Base-by-base conservation (phyloP, 1,140 invertebrate species). In the Glomeris maerens region DNA sequence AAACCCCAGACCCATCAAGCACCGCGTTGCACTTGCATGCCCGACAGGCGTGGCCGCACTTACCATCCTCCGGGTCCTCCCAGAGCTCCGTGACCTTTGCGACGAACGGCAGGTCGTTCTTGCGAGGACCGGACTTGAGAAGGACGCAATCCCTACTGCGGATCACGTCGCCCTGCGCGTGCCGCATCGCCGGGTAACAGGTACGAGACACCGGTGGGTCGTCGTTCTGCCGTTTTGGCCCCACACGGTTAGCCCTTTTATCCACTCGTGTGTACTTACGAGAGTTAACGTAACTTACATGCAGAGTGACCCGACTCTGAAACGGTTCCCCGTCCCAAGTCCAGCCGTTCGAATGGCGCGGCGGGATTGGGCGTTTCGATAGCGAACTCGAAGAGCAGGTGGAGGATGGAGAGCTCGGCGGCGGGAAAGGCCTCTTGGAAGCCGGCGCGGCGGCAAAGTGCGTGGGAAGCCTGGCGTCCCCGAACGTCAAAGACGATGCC, bases 51-150 rank as follows among this genome's bases (percentile, higher is more conserved):
- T n/a, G n/a, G 44, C 45, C 53, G 48, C 42, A 55, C 67, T 72
- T 68, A 92, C 90, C 87, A 68, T 90, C 85, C 45, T 86, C 82
- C 4, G 86, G 84, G 72, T 92, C 89, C 66, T 95, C 86, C 89
- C 89, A 97, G 3, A 97, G 74, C 41, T 84, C 80, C 23, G 84
- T 83, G 51, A 97, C 84, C 72, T 94, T 89, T 25, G 90, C 92
- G 47, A 96, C 85, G 66, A 82, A 96, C 20, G 92, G 92, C 55
- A 94, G 74, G 65, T 94, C 89, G 50, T 78, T 84, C 64, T 82
- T 86, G 55, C 79, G 74, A 58, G 73, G 78, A 57, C 86, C 79
- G 58, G 88, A 89, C 60, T 84, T 82, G 48, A 91, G 70, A 10
- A 74, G 59, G 42, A 96, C 88, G 67, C 90, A 94, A 69, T 96